Evolutionary conservation across 2,113 vertebrate genomes (phyloP).

Genomic region (Echinops telfairi): DNA sequence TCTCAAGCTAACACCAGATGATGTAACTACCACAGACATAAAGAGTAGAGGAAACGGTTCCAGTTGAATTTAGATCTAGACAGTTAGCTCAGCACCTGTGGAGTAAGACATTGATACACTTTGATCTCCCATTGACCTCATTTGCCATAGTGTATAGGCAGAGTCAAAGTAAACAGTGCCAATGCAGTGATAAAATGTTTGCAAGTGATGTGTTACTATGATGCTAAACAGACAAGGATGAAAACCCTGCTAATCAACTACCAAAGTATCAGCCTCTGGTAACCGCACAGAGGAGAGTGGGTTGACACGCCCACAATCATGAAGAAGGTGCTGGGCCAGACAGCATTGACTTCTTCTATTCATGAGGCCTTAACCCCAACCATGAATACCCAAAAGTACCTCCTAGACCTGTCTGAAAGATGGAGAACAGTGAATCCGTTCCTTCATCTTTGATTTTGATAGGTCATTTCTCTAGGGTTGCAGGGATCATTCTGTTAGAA

Average conservation of each 20-base stretch:
- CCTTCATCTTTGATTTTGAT: not conserved
- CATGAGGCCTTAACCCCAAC: no score
- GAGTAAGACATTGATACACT: not conserved
- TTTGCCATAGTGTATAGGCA: not conserved
- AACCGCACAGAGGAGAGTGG: not conserved
- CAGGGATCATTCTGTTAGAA: not conserved
- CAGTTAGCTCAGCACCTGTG: not conserved
- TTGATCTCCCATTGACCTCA: not conserved
- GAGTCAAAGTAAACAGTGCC: not conserved
- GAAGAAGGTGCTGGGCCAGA: not conserved
- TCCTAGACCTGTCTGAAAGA: not conserved
- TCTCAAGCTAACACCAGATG: no score
- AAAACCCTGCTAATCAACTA: not conserved
- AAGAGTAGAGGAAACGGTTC: conserved; percentile 38
- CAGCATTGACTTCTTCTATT: not conserved
- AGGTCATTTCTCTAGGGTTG: not conserved
- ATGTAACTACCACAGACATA: not conserved
- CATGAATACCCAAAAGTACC: not conserved
- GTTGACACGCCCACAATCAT: not conserved
- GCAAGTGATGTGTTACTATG: not conserved
- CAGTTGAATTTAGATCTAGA: conserved; percentile 22
- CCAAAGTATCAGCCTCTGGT: not conserved
- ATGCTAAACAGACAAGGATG: not conserved
- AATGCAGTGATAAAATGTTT: not conserved
- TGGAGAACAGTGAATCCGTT: not conserved